phyloP scores from a whole-genome alignment of 2,113 vertebrate genomes.

The Eidolon helvum region DNA sequence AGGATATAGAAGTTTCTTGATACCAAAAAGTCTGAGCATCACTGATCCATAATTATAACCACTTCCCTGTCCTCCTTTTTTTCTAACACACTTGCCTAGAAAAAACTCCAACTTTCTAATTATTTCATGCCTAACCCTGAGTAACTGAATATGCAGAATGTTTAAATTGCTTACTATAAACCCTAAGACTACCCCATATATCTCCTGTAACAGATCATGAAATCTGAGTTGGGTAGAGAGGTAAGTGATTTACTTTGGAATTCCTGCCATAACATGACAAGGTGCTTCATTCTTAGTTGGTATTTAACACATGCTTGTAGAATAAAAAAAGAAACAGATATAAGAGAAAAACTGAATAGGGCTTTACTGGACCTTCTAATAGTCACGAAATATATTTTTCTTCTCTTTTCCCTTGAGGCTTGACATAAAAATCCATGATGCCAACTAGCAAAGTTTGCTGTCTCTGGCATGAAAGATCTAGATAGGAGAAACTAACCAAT shows the following conservation, averaged over 20 bases:
- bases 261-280: neutral
- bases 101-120: neutral
- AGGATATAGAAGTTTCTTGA: neutral
- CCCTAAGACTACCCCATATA: neutral
- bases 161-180: neutral
- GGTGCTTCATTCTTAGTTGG: neutral
- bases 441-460: neutral
- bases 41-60: neutral
- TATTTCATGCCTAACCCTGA: neutral
- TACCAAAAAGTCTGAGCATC: neutral
- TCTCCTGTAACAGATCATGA: neutral
- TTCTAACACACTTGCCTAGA: neutral
- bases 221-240: neutral
- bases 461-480: neutral
- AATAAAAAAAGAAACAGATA: neutral
- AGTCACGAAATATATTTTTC: neutral
- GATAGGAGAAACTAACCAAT: neutral
- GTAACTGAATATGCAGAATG: neutral
- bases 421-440: neutral
- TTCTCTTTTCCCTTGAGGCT: neutral
- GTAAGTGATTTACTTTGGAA: slow-evolving; percentile 24
- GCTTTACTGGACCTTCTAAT: neutral
- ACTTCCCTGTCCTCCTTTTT: neutral
- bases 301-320: neutral
- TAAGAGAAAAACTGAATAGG: neutral